phyloP scores from a whole-genome alignment of 2,888 invertebrate species.

The Drosophila differens region DNA sequence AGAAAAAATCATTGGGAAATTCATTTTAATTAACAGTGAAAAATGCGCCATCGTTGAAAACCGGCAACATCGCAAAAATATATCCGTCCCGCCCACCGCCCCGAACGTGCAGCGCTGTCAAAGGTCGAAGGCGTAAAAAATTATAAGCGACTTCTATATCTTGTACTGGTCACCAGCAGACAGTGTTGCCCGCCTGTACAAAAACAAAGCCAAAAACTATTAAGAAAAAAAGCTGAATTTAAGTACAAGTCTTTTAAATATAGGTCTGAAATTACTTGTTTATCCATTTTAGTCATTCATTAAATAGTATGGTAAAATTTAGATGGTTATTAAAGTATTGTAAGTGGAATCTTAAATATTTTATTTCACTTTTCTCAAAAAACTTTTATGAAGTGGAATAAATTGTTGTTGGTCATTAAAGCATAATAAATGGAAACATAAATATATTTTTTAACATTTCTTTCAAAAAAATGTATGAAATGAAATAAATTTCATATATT shows the following conservation, averaged over 20 bases:
- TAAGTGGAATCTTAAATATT: background rate
- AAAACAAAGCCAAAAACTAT: background rate
- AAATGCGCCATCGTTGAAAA: conserved; percentile 49
- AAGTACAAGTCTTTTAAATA: background rate
- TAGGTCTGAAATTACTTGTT: background rate
- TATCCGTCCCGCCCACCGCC: conserved; percentile 45
- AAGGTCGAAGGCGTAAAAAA: conserved; percentile 2
- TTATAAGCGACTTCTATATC: background rate
- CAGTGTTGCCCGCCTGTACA: background rate
- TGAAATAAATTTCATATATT: background rate
- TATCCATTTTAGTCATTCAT: background rate
- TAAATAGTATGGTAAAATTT: background rate
- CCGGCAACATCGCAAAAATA: conserved; percentile 48
- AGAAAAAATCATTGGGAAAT: conserved; percentile 49
- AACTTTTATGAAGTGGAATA: too few relatives aligned
- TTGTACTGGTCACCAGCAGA: background rate
- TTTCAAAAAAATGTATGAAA: background rate
- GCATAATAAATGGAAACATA: too few relatives aligned
- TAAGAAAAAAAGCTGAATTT: background rate
- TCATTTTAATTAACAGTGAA: conserved; percentile 72
- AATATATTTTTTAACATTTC: too few relatives aligned
- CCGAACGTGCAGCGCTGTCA: conserved; percentile 37
- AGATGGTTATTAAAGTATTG: background rate
- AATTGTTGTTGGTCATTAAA: too few relatives aligned
- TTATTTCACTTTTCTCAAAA: background rate